phyloP scores from a whole-genome alignment of 2,113 vertebrate species.

The Hypanus sabinus region DNA sequence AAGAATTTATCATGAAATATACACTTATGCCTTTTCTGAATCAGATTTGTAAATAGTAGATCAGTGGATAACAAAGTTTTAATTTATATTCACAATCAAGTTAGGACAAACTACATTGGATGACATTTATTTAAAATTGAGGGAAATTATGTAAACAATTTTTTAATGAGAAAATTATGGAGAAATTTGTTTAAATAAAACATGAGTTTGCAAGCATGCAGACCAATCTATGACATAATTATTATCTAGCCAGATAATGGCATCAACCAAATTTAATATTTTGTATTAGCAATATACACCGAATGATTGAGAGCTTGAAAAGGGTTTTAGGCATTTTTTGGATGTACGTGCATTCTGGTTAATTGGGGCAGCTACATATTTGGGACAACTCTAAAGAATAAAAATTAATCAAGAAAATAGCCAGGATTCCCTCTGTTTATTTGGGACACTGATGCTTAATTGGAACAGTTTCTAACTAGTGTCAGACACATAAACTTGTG shows the following conservation, averaged over 20 bases:
- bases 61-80: too few species aligned
- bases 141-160: background rate
- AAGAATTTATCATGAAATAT: too few species aligned
- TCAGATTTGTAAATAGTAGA: too few species aligned
- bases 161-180: background rate
- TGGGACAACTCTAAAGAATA: too few species aligned
- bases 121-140: background rate
- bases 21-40: too few species aligned
- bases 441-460: too few species aligned
- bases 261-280: background rate
- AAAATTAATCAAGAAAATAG: too few species aligned
- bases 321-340: background rate
- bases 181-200: background rate
- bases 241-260: background rate
- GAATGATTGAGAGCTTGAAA: background rate
- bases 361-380: too few species aligned
- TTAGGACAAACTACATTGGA: background rate
- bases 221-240: background rate
- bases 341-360: background rate
- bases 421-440: too few species aligned
- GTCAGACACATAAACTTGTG: too few species aligned
- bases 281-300: background rate
- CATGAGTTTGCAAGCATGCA: background rate
- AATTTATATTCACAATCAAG: too few species aligned
- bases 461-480: too few species aligned